A percentile compares a stretch with the other conserved stretches of the same genome.
Evolutionary conservation across 2,888 invertebrate genomes (phyloP).

Genomic region (Serripes groenlandicus): DNA sequence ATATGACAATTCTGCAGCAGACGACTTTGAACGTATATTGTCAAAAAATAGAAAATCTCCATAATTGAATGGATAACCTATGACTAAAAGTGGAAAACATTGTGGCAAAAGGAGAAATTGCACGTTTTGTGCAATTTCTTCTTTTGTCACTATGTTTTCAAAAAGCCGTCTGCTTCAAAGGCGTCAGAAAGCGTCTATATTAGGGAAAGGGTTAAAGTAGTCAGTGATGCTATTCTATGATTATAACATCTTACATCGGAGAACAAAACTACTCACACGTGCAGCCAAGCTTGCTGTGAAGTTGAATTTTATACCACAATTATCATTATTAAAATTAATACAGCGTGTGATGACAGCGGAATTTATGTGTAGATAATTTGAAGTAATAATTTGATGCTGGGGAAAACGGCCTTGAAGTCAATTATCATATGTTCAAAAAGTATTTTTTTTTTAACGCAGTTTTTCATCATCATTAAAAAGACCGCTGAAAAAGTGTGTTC

Average conservation of each 20-base stretch:
- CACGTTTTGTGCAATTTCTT: too few relatives aligned
- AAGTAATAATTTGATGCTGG: not conserved
- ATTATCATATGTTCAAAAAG: constrained; percentile 9
- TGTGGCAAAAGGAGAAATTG: too few relatives aligned
- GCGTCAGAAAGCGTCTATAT: too few relatives aligned
- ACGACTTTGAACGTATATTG: too few relatives aligned
- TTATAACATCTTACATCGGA: not conserved
- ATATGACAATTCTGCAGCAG: too few relatives aligned
- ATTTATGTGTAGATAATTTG: constrained; percentile 22
- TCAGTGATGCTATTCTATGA: not conserved
- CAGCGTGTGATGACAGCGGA: constrained; percentile 4
- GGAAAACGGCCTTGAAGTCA: not conserved
- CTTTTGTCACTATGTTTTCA: too few relatives aligned
- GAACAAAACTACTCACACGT: not conserved
- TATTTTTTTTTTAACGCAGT: not conserved
- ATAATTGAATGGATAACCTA: too few relatives aligned
- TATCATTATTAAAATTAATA: constrained; percentile 24
- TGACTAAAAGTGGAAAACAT: too few relatives aligned
- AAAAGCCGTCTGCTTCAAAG: too few relatives aligned
- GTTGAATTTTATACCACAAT: constrained; percentile 11
- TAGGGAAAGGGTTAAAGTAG: constrained; percentile 3
- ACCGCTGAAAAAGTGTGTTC: not conserved
- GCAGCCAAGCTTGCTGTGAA: not conserved
- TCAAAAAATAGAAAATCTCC: too few relatives aligned
- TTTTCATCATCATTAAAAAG: not conserved